Conservation (phyloP, 2,888 invertebrate genomes). For the Beris morrisii region DNA sequence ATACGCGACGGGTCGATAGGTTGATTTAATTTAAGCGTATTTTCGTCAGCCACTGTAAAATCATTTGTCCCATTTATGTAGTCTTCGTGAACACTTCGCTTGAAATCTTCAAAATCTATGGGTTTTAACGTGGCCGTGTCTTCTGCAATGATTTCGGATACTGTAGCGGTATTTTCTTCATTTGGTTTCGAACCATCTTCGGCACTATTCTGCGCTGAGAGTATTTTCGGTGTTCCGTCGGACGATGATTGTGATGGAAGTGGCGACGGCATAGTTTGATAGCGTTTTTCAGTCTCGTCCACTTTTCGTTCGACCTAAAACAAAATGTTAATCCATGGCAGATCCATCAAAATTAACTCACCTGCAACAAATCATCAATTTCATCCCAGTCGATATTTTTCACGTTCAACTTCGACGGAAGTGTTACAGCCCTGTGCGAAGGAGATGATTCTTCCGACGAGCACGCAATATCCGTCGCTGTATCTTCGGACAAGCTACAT, state of each 20-base stretch:
- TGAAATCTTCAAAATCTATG: constrained; percentile 56
- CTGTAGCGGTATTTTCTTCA: constrained; percentile 17
- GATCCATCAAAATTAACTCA: constrained; percentile 24
- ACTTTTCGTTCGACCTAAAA: constrained; percentile 63
- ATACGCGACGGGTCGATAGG: constrained; percentile 58
- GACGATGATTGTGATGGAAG: constrained; percentile 60
- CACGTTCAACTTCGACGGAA: constrained; percentile 69
- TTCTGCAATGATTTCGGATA: constrained; percentile 17
- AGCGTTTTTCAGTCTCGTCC: constrained; percentile 65
- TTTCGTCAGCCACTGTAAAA: constrained; percentile 50
- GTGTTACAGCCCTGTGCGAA: constrained; percentile 55
- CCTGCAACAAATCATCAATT: constrained; percentile 67
- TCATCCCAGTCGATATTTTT: constrained; percentile 72
- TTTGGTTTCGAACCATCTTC: constrained; percentile 41
- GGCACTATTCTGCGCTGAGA: constrained; percentile 45
- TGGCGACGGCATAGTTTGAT: constrained; percentile 71
- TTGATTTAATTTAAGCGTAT: constrained; percentile 55
- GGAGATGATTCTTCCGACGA: constrained; percentile 45
- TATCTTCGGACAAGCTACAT: constrained; percentile 53
- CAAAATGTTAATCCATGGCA: neutral
- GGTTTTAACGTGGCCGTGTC: constrained; percentile 52
- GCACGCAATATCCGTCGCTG: constrained; percentile 46
- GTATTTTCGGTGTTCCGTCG: constrained; percentile 49
- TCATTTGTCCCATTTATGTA: constrained; percentile 55
- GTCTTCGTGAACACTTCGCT: constrained; percentile 54